Conservation (phyloP, 2,113 vertebrate genomes). For the Cervus canadensis region DNA sequence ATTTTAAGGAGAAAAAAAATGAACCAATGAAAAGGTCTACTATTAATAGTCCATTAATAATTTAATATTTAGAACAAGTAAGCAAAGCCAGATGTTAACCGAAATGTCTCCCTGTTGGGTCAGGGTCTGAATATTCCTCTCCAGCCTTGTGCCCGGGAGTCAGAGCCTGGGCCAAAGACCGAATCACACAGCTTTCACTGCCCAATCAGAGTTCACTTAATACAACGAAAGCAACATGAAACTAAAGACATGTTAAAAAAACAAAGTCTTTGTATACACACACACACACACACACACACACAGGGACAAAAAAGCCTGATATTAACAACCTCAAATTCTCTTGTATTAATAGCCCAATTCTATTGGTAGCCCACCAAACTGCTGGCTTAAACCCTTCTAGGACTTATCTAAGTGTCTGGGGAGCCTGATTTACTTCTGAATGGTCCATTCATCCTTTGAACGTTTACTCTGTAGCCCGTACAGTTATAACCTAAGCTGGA, state of each 20-base stretch:
- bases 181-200: neutral
- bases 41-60: constrained; percentile 61
- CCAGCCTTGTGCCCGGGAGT: neutral
- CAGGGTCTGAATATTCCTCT: constrained; percentile 13
- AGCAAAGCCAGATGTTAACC: constrained; percentile 63
- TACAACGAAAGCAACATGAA: neutral
- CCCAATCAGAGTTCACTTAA: neutral
- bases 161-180: neutral
- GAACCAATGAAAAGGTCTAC: constrained; percentile 13
- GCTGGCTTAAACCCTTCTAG: constrained; percentile 34
- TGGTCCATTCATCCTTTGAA: constrained; percentile 65
- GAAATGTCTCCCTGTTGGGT: constrained; percentile 1
- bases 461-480: constrained; percentile 48
- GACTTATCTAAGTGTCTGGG: neutral
- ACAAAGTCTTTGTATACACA: neutral
- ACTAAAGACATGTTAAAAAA: neutral
- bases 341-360: neutral
- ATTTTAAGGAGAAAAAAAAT: constrained; percentile 13
- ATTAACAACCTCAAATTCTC: constrained; percentile 4
- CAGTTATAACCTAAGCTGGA: constrained; percentile 68
- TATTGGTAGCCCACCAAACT: constrained; percentile 34
- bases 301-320: neutral
- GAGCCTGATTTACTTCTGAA: constrained; percentile 62
- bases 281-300: neutral
- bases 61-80: constrained; percentile 55